Evolutionary conservation across 2,888 invertebrate species (phyloP).

Genomic region (Phasia obesa): DNA sequence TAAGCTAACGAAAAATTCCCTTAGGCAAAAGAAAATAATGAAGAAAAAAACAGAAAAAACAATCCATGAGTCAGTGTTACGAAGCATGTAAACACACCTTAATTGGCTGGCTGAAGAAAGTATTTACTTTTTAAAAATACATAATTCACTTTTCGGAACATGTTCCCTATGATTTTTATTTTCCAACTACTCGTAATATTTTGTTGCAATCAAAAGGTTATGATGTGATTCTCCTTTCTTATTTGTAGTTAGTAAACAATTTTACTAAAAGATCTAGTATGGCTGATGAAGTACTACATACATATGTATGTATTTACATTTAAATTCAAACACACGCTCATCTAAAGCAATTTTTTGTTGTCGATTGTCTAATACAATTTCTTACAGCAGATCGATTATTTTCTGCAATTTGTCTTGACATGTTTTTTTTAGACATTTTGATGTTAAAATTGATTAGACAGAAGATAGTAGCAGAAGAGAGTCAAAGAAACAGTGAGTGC

Average conservation of each 20-base stretch:
- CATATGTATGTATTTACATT: too few relatives aligned
- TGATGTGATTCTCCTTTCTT: neutral
- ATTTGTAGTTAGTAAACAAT: conserved; percentile 13
- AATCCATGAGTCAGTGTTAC: too few relatives aligned
- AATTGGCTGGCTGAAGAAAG: too few relatives aligned
- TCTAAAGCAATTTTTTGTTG: neutral
- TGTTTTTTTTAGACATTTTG: conserved; percentile 32
- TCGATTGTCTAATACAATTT: conserved; percentile 18
- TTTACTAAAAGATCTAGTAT: conserved; percentile 20
- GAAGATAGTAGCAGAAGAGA: neutral
- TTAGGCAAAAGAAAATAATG: too few relatives aligned
- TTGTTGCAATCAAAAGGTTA: conserved; percentile 28
- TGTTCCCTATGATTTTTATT: neutral
- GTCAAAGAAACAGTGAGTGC: conserved; percentile 2
- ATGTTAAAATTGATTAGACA: conserved; percentile 43
- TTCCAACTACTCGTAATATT: neutral
- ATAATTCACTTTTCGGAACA: neutral
- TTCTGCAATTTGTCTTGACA: conserved; percentile 45
- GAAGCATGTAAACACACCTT: too few relatives aligned
- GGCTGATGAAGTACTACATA: too few relatives aligned
- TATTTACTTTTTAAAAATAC: neutral
- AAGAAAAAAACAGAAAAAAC: too few relatives aligned
- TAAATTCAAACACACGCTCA: neutral
- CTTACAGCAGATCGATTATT: conserved; percentile 54
- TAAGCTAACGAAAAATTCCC: too few relatives aligned